Evolutionary conservation across 2,113 vertebrate species (phyloP), one percentile per base, ranked within the genome.

Genomic region (Callipepla californica): DNA sequence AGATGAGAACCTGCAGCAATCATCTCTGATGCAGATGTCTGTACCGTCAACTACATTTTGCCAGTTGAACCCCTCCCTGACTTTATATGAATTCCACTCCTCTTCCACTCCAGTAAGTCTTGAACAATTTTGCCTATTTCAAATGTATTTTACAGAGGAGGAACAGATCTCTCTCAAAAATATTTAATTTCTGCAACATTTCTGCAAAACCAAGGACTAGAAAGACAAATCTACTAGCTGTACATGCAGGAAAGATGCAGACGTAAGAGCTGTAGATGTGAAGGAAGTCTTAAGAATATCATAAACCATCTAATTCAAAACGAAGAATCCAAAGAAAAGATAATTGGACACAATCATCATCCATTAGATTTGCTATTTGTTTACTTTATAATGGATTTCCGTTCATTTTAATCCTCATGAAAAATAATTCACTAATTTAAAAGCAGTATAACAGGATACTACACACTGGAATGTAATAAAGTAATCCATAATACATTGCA

Each of bases 381-480:
- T 93, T 80, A 68, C 65, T 73, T 86, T 57, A 68, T 23, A 65
- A 95, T 65, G 62, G 22, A 15, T 80, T 88, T 92, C 47, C 42
- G 67, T n/a, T 66, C 42, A 45, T 55, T 76, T 93, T 87, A 69
- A 77, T 70, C 62, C 19, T 77, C 6, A 47, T 42, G 34, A 74
- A 69, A 66, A 94, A 65, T n/a, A 85, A 85, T 74, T 80, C 34
- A 73, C 19, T 40, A 67, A 66, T 48, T 78, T 34, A 67, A 25
- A 81, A 14, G 51, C 47, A 78, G 19, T 59, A 23, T 30, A 85
- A 86, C 38, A 70, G 40, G 25, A 74, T 83, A 83, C 51, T 78
- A 69, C 80, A 76, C 75, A 83, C 59, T 78, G 85, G 83, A 94
- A 95, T 74, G 85, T 26, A 91, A 76, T 94, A 58, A 95, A 89